Evolutionary conservation across 2,113 vertebrate genomes (phyloP), one percentile per base, ranked within the genome.

Genomic region (Ondatra zibethicus): DNA sequence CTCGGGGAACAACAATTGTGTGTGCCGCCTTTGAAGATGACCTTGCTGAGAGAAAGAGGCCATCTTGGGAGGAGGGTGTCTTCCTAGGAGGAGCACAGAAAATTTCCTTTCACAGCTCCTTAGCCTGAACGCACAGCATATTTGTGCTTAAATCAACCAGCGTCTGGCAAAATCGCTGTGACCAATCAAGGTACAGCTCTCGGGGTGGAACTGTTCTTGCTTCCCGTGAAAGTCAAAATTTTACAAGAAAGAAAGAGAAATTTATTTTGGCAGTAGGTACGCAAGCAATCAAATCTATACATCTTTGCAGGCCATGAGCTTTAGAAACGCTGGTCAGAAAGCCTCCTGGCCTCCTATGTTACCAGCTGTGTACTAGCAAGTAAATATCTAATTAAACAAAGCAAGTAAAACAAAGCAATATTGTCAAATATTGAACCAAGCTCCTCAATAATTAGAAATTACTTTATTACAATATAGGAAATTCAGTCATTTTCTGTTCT

Each of bases 391-490:
- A 23, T 68, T 45, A 88, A 70, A 91, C 88, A 91, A 91, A 47
- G 75, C 50, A 55, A 76, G 21, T 13, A 70, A 91, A n/a, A n/a
- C n/a, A n/a, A n/a, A n/a, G n/a, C n/a, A n/a, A n/a, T n/a, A n/a
- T n/a, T n/a, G n/a, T n/a, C n/a, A n/a, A n/a, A n/a, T n/a, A n/a
- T n/a, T n/a, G n/a, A n/a, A n/a, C n/a, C n/a, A n/a, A n/a, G n/a
- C n/a, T 50, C 4, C 50, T 50, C 50, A 92, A 36, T 91, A 75
- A 52, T 23, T n/a, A 58, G 42, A 58, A 47, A 95, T 77, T 81
- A 90, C 76, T 94, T 93, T 93, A 85, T 93, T 82, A 84, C 42
- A 45, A 65, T 90, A 66, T n/a, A 91, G 29, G 55, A 73, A 47
- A 75, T 82, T 80, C 36, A 68, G 65, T 95, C 7, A 77, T 77